Evolutionary conservation across 2,888 invertebrate genomes (phyloP).

Genomic region (Cenopis cana): DNA sequence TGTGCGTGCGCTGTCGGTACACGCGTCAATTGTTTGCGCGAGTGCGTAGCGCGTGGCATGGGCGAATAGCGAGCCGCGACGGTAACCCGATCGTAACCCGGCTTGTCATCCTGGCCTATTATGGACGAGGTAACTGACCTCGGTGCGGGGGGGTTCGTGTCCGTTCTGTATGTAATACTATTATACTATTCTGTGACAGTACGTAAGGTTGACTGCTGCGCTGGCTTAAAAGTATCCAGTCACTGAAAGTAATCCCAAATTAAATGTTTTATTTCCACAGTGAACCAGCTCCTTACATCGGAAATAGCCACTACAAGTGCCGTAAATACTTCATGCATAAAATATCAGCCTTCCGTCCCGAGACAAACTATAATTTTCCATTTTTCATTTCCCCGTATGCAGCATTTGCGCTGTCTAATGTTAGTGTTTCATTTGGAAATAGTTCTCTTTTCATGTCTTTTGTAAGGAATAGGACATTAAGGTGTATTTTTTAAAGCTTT

Average conservation of each 20-base stretch:
- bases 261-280: slow-evolving; percentile 1
- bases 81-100: no score
- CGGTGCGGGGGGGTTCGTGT: no score
- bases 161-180: no score
- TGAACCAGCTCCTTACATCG: slow-evolving; percentile 15
- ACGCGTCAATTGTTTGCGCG: no score
- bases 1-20: no score
- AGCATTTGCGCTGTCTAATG: slow-evolving; percentile 20
- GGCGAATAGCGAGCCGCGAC: no score
- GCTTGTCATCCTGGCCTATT: no score
- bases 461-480: not conserved
- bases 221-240: no score
- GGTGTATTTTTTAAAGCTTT: not conserved
- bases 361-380: slow-evolving; percentile 41
- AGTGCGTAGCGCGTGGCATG: no score
- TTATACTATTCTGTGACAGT: no score
- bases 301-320: slow-evolving; percentile 26
- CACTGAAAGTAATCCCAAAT: not conserved
- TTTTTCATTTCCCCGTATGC: slow-evolving; percentile 40
- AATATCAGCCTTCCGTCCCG: slow-evolving; percentile 27
- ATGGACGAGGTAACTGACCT: no score
- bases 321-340: slow-evolving; percentile 36
- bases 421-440: slow-evolving; percentile 41
- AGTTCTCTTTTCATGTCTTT: slow-evolving; percentile 17
- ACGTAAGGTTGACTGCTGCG: no score